Conservation (phyloP, 2,113 vertebrate species). For the Syngnathoides biaculeatus region DNA sequence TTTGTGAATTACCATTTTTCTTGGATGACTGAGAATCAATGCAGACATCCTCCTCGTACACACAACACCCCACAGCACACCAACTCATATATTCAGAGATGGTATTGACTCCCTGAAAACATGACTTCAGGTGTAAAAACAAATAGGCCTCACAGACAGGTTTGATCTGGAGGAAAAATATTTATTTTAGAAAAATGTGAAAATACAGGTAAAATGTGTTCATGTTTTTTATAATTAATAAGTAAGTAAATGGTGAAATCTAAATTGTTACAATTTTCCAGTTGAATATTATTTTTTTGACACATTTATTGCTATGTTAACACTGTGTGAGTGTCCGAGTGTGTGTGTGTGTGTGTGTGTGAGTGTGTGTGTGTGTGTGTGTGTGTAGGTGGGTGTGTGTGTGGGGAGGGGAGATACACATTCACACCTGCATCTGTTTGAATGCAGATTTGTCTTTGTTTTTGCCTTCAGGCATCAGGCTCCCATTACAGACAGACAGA, state of each 20-base stretch:
- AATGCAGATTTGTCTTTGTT: conserved; percentile 74
- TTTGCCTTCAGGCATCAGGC: conserved; percentile 86
- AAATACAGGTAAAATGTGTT: neutral
- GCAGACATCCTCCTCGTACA: neutral
- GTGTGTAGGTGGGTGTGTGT: conserved; percentile 40
- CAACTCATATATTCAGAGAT: too few species aligned
- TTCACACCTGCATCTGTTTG: conserved; percentile 16
- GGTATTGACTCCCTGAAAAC: too few species aligned
- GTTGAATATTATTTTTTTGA: neutral
- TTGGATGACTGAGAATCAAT: neutral
- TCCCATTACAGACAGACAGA: conserved; percentile 34
- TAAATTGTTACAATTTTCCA: neutral
- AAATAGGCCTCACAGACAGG: too few species aligned
- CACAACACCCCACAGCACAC: too few species aligned
- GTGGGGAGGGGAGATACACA: neutral
- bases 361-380: neutral
- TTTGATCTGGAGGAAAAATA: neutral
- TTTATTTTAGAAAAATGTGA: neutral
- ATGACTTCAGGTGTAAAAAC: neutral
- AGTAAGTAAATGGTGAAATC: neutral
- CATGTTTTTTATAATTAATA: neutral
- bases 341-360: too few species aligned
- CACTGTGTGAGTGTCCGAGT: neutral
- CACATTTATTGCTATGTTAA: neutral
- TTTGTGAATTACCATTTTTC: neutral